These are phyloP conservation scores for Acromyrmex charruanus DNA, from an alignment of 1,140 invertebrate species.

Conservation along the genomic window DNA sequence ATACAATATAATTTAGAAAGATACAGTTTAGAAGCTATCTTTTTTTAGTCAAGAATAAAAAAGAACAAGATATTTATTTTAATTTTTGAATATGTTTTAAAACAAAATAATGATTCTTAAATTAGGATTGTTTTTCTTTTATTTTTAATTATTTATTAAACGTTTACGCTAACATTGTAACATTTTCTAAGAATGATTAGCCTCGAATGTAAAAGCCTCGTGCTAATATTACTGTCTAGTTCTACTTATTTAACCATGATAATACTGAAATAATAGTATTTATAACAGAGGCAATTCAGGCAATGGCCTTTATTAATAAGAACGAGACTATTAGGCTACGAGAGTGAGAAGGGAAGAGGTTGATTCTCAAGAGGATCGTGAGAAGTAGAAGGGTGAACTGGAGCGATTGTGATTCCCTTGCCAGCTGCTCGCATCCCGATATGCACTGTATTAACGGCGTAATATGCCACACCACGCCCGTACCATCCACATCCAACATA, in stretches of 20 bases:
- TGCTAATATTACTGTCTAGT: background rate
- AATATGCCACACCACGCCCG: conserved; percentile 81
- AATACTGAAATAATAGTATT: conserved; percentile 80
- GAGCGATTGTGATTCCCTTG: conserved; percentile 78
- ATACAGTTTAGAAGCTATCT: background rate
- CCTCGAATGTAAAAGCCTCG: background rate
- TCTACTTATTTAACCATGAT: conserved; percentile 73
- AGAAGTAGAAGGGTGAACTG: conserved; percentile 7
- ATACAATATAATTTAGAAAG: background rate
- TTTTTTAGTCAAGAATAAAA: background rate
- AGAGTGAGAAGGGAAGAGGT: conserved; percentile 37
- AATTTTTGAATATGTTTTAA: background rate
- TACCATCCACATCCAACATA: conserved; percentile 77
- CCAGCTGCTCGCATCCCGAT: conserved; percentile 81
- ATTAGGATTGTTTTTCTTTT: background rate
- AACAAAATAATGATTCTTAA: background rate
- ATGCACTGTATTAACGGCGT: conserved; percentile 83
- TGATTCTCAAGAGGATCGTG: conserved; percentile 30
- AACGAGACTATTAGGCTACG: conserved; percentile 48
- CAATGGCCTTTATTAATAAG: conserved; percentile 81
- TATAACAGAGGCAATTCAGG: conserved; percentile 50
- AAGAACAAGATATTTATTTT: background rate
- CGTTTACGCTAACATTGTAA: background rate
- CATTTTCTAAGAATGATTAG: background rate
- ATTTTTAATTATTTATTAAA: background rate